Evolutionary conservation across 2,888 invertebrate species (phyloP).

Genomic region (Spodoptera littoralis): DNA sequence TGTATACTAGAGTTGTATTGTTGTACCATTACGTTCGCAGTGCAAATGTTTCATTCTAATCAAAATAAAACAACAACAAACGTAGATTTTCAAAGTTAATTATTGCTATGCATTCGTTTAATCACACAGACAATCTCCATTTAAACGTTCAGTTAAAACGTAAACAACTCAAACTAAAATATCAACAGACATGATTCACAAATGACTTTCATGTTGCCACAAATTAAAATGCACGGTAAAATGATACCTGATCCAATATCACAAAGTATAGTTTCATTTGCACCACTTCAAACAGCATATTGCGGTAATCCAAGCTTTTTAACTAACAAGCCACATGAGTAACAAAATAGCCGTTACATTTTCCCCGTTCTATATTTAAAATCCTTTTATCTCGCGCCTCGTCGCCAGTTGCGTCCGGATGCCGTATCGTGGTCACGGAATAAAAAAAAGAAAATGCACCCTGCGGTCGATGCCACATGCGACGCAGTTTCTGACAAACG

Average conservation of each 20-base stretch:
- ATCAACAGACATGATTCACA: conserved; percentile 46
- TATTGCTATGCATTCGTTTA: conserved; percentile 24
- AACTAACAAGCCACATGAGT: conserved; percentile 48
- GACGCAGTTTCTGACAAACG: conserved; percentile 57
- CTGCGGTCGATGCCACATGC: conserved; percentile 66
- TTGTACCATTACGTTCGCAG: background rate
- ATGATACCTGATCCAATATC: conserved; percentile 8
- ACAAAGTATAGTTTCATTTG: conserved; percentile 15
- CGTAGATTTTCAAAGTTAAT: conserved; percentile 8
- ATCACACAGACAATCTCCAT: conserved; percentile 35
- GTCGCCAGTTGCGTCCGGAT: conserved; percentile 62
- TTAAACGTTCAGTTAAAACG: conserved; percentile 40
- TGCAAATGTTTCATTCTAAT: background rate
- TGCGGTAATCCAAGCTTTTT: conserved; percentile 26
- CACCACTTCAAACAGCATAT: conserved; percentile 33
- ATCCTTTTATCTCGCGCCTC: conserved; percentile 72
- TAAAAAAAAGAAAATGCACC: conserved; percentile 64
- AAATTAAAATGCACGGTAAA: conserved; percentile 42
- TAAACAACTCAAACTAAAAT: conserved; percentile 42
- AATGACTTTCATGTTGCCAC: conserved; percentile 33
- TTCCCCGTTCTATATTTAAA: conserved; percentile 79
- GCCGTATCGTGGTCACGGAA: conserved; percentile 46
- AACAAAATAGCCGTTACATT: conserved; percentile 58
- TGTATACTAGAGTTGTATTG: background rate
- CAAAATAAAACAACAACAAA: conserved; percentile 9